Conservation (phyloP, 64 coral and sea anemone species). For the Porites australiensis region DNA sequence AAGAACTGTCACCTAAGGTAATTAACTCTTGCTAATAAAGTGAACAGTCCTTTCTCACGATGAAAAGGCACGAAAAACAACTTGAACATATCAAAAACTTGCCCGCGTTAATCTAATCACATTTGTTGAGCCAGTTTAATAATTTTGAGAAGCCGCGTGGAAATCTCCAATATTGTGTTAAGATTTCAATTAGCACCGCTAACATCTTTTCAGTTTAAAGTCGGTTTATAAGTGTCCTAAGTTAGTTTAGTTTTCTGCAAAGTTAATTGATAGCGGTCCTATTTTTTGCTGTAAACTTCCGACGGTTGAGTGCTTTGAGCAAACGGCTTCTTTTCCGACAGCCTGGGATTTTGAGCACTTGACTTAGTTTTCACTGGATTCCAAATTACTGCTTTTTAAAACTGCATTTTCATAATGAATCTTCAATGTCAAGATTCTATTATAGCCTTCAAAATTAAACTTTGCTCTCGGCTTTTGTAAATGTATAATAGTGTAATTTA, state of each 20-base stretch:
- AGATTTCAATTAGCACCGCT: constrained; percentile 43
- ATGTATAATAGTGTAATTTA: not conserved
- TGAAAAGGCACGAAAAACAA: constrained; percentile 19
- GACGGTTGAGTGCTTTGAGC: constrained; percentile 4
- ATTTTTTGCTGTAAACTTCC: constrained; percentile 20
- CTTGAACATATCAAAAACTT: constrained; percentile 4
- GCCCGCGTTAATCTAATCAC: constrained; percentile 36
- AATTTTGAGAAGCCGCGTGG: not conserved
- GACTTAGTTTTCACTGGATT: not conserved
- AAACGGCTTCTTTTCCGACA: constrained; percentile 23
- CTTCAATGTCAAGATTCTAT: not conserved
- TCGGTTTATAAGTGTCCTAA: constrained; percentile 37
- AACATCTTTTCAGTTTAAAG: constrained; percentile 48
- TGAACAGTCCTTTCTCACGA: constrained; percentile 39
- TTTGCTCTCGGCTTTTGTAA: not conserved
- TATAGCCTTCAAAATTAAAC: not conserved
- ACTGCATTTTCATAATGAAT: not conserved
- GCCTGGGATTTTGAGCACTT: constrained; percentile 26
- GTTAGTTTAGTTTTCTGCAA: constrained; percentile 45
- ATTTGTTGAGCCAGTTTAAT: constrained; percentile 46
- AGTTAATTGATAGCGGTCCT: constrained; percentile 48
- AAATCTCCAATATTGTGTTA: constrained; percentile 36
- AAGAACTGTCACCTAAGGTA: not conserved
- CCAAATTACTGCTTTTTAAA: not conserved
- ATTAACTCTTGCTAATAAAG: constrained; percentile 49